Evolutionary conservation across 2,888 invertebrate genomes (phyloP).

Genomic region (Oscheius sp.): DNA sequence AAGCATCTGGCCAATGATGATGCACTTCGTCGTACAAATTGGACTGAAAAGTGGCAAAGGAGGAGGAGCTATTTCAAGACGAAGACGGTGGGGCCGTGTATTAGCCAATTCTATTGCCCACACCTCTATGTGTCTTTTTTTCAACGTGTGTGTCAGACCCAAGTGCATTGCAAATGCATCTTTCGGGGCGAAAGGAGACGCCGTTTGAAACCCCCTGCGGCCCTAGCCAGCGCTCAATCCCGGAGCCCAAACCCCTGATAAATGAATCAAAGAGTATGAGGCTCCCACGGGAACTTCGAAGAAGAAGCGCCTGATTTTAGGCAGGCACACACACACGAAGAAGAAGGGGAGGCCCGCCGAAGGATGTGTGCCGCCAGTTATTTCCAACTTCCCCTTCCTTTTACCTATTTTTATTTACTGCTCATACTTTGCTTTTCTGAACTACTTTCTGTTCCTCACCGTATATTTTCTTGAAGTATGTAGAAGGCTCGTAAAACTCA

Average conservation of each 20-base stretch:
- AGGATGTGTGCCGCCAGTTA: neutral
- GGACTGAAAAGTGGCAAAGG: neutral
- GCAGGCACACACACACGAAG: neutral
- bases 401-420: conserved; percentile 12
- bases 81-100: neutral
- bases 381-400: conserved; percentile 20
- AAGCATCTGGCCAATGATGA: too few relatives aligned
- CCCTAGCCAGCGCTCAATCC: conserved; percentile 33
- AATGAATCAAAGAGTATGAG: conserved; percentile 40
- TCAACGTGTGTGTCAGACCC: neutral
- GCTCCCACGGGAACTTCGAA: conserved; percentile 37
- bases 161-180: conserved; percentile 35
- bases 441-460: too few relatives aligned
- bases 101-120: conserved; percentile 4
- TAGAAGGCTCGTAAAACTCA: too few relatives aligned
- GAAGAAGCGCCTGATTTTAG: conserved; percentile 36
- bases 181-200: conserved; percentile 33
- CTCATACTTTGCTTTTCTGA: neutral
- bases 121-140: conserved; percentile 27
- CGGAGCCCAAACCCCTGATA: conserved; percentile 35
- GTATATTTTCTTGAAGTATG: too few relatives aligned
- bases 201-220: conserved; percentile 34
- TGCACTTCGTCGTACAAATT: too few relatives aligned
- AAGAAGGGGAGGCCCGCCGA: neutral
- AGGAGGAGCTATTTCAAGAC: conserved; percentile 23